These are phyloP conservation scores for Elysia chlorotica DNA, from an alignment of 1,140 invertebrate species.

Conservation along the genomic window DNA sequence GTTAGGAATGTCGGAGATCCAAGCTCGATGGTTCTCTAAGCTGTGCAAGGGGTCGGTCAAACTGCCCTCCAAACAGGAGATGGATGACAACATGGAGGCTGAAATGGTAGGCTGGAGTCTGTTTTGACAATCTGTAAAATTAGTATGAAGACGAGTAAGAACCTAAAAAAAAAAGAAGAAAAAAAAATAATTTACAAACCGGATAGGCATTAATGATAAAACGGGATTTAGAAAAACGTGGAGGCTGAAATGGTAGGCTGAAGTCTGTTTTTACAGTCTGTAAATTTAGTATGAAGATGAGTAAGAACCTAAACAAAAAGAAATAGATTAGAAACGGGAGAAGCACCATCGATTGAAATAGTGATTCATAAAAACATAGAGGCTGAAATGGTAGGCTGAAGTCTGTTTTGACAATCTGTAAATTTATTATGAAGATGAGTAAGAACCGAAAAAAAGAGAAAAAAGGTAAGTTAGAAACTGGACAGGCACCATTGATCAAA, in stretches of 20 bases:
- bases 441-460: no score
- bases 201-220: no score
- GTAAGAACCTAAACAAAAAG: no score
- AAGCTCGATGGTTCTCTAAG: constrained; percentile 57
- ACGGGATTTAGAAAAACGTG: no score
- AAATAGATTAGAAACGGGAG: no score
- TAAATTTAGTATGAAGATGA: not conserved
- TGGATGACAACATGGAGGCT: constrained; percentile 42
- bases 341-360: no score
- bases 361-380: no score
- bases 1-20: constrained; percentile 58
- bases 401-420: not conserved
- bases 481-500: no score
- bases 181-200: no score
- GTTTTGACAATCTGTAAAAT: not conserved
- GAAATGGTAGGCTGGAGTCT: constrained; percentile 32
- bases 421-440: not conserved
- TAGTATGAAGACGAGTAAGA: not conserved
- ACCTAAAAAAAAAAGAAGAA: no score
- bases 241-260: not conserved
- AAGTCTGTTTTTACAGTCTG: not conserved
- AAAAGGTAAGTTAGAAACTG: no score
- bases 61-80: constrained; percentile 42
- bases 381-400: not conserved
- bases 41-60: constrained; percentile 39